A percentile compares a stretch with the other conserved stretches of the same genome.
Conservation (phyloP, 2,113 vertebrate genomes). For the Hyperopisus bebe region DNA sequence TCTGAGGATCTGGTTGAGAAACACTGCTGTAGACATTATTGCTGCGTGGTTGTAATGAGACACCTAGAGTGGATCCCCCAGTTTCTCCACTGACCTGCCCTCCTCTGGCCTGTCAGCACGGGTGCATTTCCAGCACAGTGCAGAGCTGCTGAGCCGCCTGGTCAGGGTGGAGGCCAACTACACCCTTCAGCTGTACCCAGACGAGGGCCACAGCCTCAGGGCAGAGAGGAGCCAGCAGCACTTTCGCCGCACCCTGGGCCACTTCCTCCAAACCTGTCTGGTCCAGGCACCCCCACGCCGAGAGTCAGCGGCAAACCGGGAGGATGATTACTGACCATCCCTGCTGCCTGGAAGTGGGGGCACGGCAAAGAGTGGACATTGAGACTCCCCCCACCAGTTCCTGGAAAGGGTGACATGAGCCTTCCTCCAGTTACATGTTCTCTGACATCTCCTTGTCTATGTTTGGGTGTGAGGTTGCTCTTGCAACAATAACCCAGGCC, state of each 20-base stretch:
- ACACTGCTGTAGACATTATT: background rate
- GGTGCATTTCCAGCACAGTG: slow-evolving; percentile 74
- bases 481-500: background rate
- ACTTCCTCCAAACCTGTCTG: slow-evolving; percentile 65
- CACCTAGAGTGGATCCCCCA: background rate
- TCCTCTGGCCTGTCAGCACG: slow-evolving; percentile 46
- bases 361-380: background rate
- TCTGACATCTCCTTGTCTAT: background rate
- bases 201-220: slow-evolving; percentile 62
- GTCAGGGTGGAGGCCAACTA: slow-evolving; percentile 68
- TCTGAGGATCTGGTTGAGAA: background rate
- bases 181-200: slow-evolving; percentile 69
- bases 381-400: background rate
- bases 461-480: background rate
- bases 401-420: background rate
- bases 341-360: background rate
- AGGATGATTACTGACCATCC: slow-evolving; percentile 55
- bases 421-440: background rate
- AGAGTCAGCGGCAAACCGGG: slow-evolving; percentile 38
- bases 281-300: slow-evolving; percentile 42
- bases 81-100: background rate
- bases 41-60: background rate
- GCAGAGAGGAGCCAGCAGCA: slow-evolving; percentile 57
- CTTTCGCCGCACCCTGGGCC: slow-evolving; percentile 57
- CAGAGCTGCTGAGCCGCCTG: slow-evolving; percentile 66